Evolutionary conservation across 2,888 invertebrate genomes (phyloP), one percentile per base, ranked within the genome.

Genomic region (Melinopterus prodromus): DNA sequence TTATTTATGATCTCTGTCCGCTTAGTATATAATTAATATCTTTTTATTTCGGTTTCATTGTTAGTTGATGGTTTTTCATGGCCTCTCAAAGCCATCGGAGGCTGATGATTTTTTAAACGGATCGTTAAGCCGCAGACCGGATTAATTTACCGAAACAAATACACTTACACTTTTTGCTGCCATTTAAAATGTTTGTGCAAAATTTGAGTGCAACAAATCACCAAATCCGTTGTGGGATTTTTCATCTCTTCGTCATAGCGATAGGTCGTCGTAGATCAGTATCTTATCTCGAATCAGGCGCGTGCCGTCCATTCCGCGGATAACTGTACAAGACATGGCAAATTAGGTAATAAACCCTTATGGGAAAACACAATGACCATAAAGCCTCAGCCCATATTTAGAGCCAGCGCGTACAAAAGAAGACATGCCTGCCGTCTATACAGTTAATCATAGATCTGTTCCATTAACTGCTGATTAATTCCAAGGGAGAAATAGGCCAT

Each of bases 361-460:
- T 53, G 53, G 53, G 53, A 53, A 53, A 53, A 53, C 53, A 53
- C 53, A 53, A 53, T 53, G 53, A 53, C 53, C 53, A 53, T 53
- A 53, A 53, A 53, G 53, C 12, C 12, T 53, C 53, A 53, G 53
- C 53, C 53, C 53, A 53, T 53, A 53, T 53, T 53, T 12, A 53
- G 53, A 53, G 12, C 12, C 9, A 53, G 12, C 12, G 53, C 53
- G 53, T 53, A 53, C 53, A 53, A 53, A 53, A 53, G 53, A 9
- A 53, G 53, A 53, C 53, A 53, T 53, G 53, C 53, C 53, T 7
- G 7, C 12, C 53, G 2, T 53, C 9, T 53, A 12, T 53, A 53
- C 53, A 53, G 53, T 53, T 53, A 53, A 53, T 53, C 53, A 53
- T 6, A 53, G 53, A 53, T 53, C 53, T 53, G 5, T 53, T 53